Evolutionary conservation across 2,113 vertebrate genomes (phyloP).

Genomic region (Phylloscopus trochilus): DNA sequence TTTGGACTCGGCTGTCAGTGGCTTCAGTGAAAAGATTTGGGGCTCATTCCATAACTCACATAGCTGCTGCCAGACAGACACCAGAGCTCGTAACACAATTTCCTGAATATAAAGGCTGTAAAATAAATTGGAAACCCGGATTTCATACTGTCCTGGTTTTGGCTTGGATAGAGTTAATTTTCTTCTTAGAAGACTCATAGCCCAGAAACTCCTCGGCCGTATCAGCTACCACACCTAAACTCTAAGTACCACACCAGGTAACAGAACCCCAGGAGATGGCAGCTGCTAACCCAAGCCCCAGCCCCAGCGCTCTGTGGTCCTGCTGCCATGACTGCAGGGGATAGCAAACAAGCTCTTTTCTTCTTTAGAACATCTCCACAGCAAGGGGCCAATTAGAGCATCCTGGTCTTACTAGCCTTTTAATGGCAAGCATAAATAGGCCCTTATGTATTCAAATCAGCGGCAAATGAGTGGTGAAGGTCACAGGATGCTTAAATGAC

Average conservation of each 20-base stretch:
- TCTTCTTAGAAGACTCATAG: background rate
- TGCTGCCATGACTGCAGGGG: background rate
- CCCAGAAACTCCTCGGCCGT: background rate
- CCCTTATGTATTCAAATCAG: conserved; percentile 16
- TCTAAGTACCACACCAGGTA: accelerated
- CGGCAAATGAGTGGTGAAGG: conserved; percentile 25
- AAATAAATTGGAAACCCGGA: background rate
- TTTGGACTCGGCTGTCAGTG: background rate
- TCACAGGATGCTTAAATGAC: conserved; percentile 19
- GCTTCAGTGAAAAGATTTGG: background rate
- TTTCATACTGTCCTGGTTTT: background rate
- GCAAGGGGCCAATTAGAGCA: conserved; percentile 41
- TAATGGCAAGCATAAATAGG: conserved; percentile 34
- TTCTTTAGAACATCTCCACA: conserved; percentile 14
- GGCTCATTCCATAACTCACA: background rate
- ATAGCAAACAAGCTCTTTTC: background rate
- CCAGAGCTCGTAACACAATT: background rate
- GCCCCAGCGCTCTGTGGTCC: accelerated
- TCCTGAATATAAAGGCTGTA: background rate
- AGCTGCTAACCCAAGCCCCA: background rate
- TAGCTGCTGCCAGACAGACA: background rate
- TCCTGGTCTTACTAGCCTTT: conserved; percentile 28
- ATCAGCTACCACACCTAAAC: background rate
- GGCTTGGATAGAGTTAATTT: background rate
- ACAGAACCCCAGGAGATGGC: background rate